Base-by-base conservation (phyloP, 2,797 vertebrate species). In the Coreius guichenoti region DNA sequence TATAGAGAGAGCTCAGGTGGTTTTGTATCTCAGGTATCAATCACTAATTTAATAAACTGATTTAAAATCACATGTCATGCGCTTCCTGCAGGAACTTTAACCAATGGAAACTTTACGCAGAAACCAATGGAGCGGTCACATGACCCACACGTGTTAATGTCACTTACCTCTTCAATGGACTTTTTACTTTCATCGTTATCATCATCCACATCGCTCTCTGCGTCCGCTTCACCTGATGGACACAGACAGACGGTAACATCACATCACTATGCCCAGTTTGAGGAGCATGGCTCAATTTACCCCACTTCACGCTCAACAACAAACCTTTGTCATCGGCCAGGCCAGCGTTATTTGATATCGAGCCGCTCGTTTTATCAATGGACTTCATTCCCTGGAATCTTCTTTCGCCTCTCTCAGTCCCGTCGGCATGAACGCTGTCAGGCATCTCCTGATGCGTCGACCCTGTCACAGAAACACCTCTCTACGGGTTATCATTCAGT, bases 111-210 rank as follows among this genome's bases (percentile, higher is more conserved):
- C n/a, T 26, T 58, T 26, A 26, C 58, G 12, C 16, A 67, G 31
- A 67, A 33, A 19, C n/a, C 58, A 63, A 14, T 29, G 58, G 51
- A 54, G 58, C 1, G 2, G 12, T 29, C n/a, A 63, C n/a, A 63
- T 63, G 58, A 39, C 21, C 11, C 31, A 33, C 19, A 23, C 16
- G 4, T 23, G 67, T 19, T 17, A 29, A 17, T 45, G 8, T 80
- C 1, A 85, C 95, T 79, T 90, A 99, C 98, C 96, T 99, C 98
- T 84, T 99, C 98, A 95, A 97, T 98, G 5, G 96, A 99, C 89
- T 99, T 99, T 93, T 99, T 99, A 94, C 96, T 97, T 89, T 99
- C 95, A 0, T 96, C 98, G 29, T 99, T 98, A 4, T 99, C 97
- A 0, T 99, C 96, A 1, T 99, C 97, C 0, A 98, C 98, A 0